Base-by-base conservation (phyloP, 2,113 vertebrate species). In the Bothrops jararaca region DNA sequence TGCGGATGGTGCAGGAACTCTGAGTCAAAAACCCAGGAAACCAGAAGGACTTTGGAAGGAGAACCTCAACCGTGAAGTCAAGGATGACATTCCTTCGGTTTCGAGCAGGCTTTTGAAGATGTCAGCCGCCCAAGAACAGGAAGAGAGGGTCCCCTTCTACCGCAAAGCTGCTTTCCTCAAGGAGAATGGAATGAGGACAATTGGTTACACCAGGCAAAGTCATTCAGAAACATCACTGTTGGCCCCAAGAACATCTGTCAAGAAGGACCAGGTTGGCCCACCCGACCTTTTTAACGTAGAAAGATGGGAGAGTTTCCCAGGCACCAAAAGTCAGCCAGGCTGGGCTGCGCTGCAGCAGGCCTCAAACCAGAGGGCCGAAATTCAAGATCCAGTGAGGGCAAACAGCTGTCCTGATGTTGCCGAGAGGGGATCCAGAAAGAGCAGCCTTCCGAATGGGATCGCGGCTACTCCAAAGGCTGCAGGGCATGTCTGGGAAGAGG, bases 241-340 rank as follows among this genome's bases (percentile, higher is more conserved):
- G 22, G 45, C 48, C 23, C 90, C 94, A 39, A 95, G 95, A 53
- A 53, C 48, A 5, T 80, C 6, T 0, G 0, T 1, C 6, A 54
- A 92, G 92, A 91, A 45, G 26, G 29, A 53, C 1, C 42, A 0
- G 2, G 0, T 42, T 91, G 85, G 94, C n/a, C 95, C 80, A 45
- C 95, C 97, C 60, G 92, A 97, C 0, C 53, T 98, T 24, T 92
- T 97, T 89, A 96, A 97, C 0, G 6, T 96, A 93, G 98, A 98
- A 97, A 95, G 97, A 7, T 95, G 95, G 95, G 96, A 96, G 4
- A 1, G 98, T 86, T 98, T 97, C 57, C 98, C 98, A 0, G 98
- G 99, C 94, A 98, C 97, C 90, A 95, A 93, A 96, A 93, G 58
- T 11, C 94, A 92, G 18, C 0, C 91, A 52, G 89, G 91, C 57